Evolutionary conservation across 2,113 vertebrate genomes (phyloP), one percentile per base, ranked within the genome.

Genomic region (Paedocypris sp.): DNA sequence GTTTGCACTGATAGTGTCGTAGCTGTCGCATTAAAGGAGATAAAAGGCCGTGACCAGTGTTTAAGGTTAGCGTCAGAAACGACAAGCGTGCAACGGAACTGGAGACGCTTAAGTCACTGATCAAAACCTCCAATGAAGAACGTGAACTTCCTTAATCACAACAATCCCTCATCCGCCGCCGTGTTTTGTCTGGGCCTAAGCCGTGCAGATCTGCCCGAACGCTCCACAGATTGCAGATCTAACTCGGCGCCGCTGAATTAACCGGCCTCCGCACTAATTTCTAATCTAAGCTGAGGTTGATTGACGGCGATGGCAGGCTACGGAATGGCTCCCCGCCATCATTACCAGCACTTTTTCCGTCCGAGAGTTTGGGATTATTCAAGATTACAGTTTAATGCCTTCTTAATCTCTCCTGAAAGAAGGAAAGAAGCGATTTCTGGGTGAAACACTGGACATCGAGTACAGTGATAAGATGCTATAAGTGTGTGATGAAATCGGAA

Each of bases 381-480:
- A 84, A 93, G 90, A 90, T 95, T 93, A 94, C 86, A 77, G 85
- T 88, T 88, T 93, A 97, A 97, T 93, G 90, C 91, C 86, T 48
- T 63, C 90, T 88, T 92, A 94, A 94, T 94, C 90, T 90, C 77
- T 73, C 62, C 74, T 75, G 83, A 86, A 84, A 92, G 91, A 78
- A 88, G 38, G 90, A 85, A 87, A 87, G 83, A 92, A 91, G 78
- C 88, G 42, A 91, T 90, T 89, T 84, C 83, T 81, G 79, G 81
- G 78, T 80, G 84, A 87, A 88, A 88, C 81, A 87, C 84, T 75
- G 87, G 85, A 85, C 79, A 84, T 81, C 77, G 81, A 85, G 77
- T 83, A 89, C 86, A 87, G 53, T 84, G 79, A 90, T 87, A 66
- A 80, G 73, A 84, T 71, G 70, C 87, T 82, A 83, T 83, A 87